Conservation (phyloP, 2,797 vertebrate genomes). For the Argyrosomus regius region DNA sequence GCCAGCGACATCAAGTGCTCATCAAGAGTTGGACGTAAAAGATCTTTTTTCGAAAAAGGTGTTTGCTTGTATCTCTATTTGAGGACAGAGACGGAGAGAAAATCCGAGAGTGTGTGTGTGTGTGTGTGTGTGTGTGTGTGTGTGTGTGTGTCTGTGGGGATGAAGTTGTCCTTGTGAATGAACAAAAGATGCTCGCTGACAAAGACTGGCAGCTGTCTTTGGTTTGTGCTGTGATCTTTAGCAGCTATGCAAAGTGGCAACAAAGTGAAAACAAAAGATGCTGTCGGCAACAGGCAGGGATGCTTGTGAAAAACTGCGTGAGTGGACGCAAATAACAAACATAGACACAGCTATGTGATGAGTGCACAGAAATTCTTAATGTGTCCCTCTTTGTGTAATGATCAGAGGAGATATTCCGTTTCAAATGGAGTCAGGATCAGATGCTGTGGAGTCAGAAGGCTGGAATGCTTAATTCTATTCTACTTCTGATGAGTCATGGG, state of each 20-base stretch:
- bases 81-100: not conserved
- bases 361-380: conserved; percentile 14
- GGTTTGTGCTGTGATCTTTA: conserved; percentile 59
- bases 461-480: conserved; percentile 71
- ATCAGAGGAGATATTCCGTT: conserved; percentile 26
- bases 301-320: conserved; percentile 14
- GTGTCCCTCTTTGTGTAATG: conserved; percentile 10
- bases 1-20: conserved; percentile 33
- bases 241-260: conserved; percentile 35
- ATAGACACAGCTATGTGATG: not conserved
- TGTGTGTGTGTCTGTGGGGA: not conserved
- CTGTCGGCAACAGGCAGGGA: conserved; percentile 30
- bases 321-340: conserved; percentile 39
- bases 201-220: conserved; percentile 55
- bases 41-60: not conserved
- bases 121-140: too few relatives aligned
- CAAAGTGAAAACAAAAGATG: conserved; percentile 56
- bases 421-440: conserved; percentile 54
- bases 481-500: conserved; percentile 71
- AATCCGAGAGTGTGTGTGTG: not conserved
- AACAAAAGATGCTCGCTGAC: conserved; percentile 52
- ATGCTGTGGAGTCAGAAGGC: conserved; percentile 58
- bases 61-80: conserved; percentile 18
- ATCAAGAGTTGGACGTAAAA: conserved; percentile 3
- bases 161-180: conserved; percentile 52